Percentiles rank a stretch among this genome's conserved stretches.
Evolutionary conservation across 2,797 vertebrate genomes (phyloP).

Genomic region (Phrynocephalus guinanensis): DNA sequence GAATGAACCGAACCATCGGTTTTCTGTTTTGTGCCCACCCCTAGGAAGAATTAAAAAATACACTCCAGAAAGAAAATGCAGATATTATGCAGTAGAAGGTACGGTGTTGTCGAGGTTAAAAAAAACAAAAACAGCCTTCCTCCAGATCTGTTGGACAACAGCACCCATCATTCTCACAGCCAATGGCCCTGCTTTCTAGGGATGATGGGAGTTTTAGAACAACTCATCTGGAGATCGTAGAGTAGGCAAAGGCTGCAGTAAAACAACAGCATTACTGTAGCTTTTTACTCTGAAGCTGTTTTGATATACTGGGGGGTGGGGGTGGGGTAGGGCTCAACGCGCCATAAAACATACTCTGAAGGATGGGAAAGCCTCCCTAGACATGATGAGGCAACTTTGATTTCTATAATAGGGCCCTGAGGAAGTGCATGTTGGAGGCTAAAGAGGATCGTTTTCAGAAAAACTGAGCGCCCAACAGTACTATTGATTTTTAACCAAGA

Average conservation of each 20-base stretch:
- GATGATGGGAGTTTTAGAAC: neutral
- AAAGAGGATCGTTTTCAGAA: conserved; percentile 52
- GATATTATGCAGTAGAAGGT: no score
- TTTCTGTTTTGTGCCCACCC: no score
- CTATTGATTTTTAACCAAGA: conserved; percentile 56
- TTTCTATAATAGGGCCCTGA: conserved; percentile 53
- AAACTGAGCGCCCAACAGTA: conserved; percentile 18
- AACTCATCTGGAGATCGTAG: neutral
- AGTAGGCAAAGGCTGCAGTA: neutral
- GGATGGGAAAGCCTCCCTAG: conserved; percentile 45
- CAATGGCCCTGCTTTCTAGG: neutral
- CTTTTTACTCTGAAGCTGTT: conserved; percentile 20
- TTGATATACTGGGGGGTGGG: conserved; percentile 25
- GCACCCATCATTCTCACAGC: neutral
- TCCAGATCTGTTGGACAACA: neutral
- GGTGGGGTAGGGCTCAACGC: neutral
- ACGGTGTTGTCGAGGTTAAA: no score
- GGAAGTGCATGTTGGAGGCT: neutral
- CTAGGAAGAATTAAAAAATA: no score
- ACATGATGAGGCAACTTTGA: conserved; percentile 35
- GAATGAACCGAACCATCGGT: no score
- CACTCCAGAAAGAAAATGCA: no score
- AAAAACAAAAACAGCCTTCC: neutral
- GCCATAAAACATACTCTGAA: conserved; percentile 53
- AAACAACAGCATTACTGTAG: neutral